phyloP scores from a whole-genome alignment of 1,140 invertebrate genomes.

The Steinernema khuongi region DNA sequence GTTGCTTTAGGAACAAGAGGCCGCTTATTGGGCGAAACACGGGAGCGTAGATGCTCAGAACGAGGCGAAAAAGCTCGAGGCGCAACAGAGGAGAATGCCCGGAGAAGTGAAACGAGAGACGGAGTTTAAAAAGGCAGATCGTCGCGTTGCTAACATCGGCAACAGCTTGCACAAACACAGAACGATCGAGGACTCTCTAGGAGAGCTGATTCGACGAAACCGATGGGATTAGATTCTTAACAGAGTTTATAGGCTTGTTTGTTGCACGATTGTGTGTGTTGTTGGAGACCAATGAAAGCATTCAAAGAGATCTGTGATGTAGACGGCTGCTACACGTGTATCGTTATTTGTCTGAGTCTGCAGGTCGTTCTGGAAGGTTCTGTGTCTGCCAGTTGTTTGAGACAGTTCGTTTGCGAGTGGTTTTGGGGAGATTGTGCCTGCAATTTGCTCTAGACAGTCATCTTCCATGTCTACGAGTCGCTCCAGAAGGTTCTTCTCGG shows the following conservation, averaged over 20 bases:
- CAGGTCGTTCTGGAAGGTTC: not conserved
- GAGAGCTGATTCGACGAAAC: conserved; percentile 40
- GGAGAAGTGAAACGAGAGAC: conserved; percentile 40
- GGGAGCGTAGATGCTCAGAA: conserved; percentile 24
- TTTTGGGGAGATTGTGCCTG: no score
- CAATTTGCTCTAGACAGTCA: no score
- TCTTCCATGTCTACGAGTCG: no score
- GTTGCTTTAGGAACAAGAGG: conserved; percentile 41
- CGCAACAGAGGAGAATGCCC: conserved; percentile 43
- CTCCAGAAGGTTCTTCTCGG: no score
- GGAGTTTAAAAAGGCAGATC: conserved; percentile 34
- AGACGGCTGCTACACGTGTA: no score
- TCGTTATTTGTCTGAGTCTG: no score
- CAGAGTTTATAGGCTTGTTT: not conserved
- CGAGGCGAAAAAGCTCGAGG: conserved; percentile 28
- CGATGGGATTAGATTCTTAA: conserved; percentile 47
- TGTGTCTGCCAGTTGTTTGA: no score
- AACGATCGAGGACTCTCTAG: conserved; percentile 53
- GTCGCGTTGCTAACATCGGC: conserved; percentile 44
- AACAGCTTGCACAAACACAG: conserved; percentile 49
- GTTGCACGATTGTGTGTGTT: conserved; percentile 8
- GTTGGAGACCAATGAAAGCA: not conserved
- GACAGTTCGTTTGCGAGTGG: no score
- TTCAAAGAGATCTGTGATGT: no score
- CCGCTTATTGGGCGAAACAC: conserved; percentile 41